Conservation (phyloP, 2,797 vertebrate species). For the Adelosebastes latens region DNA sequence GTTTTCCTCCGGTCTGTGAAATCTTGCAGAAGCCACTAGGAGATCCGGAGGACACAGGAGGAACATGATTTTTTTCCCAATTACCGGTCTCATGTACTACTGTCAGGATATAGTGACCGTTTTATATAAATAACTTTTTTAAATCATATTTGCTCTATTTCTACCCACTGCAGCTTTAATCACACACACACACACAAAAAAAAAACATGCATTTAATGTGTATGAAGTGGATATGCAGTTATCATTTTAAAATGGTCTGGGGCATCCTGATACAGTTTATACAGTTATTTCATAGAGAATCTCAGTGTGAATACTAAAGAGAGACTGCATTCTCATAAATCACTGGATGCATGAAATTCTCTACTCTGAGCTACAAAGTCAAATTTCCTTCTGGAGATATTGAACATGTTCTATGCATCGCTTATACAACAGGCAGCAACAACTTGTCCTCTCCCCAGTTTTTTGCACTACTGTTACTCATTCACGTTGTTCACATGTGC, state of each 20-base stretch:
- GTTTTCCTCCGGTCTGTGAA: too few relatives aligned
- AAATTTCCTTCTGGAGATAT: background rate
- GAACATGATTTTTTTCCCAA: too few relatives aligned
- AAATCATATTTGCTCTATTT: too few relatives aligned
- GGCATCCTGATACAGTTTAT: background rate
- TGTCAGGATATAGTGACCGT: too few relatives aligned
- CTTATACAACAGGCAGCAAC: background rate
- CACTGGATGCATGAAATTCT: background rate
- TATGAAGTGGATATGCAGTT: background rate
- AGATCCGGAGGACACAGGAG: too few relatives aligned
- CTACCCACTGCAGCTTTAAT: background rate
- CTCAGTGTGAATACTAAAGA: background rate
- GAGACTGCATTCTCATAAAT: background rate
- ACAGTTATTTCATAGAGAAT: too few relatives aligned
- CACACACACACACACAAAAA: too few relatives aligned
- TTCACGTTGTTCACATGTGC: background rate
- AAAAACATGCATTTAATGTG: background rate
- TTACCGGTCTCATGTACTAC: too few relatives aligned
- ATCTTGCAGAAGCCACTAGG: too few relatives aligned
- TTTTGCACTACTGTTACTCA: background rate
- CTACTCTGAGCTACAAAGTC: background rate
- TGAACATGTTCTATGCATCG: background rate
- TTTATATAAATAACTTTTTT: too few relatives aligned
- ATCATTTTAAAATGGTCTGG: background rate
- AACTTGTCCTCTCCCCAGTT: background rate